phyloP scores from a whole-genome alignment of 2,797 vertebrate species.

The Peromyscus melanophrys region DNA sequence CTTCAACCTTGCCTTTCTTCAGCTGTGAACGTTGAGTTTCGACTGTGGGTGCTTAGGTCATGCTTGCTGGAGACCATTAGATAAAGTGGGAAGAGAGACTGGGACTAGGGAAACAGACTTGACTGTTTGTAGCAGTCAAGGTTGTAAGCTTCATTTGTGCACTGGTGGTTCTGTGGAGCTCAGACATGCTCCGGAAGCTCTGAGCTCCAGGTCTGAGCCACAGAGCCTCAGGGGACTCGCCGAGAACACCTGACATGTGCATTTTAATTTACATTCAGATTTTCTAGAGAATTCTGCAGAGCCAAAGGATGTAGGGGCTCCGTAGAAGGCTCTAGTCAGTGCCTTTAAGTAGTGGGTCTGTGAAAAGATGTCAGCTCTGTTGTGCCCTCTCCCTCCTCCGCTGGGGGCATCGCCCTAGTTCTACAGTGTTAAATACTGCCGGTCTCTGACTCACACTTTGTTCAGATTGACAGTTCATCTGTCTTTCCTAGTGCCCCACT shows the following conservation, averaged over 20 bases:
- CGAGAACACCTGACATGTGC: not conserved
- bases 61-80: slow-evolving; percentile 49
- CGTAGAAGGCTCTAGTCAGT: not conserved
- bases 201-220: not conserved
- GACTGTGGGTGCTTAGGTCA: slow-evolving; percentile 13
- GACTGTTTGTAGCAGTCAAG: not conserved
- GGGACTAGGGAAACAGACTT: not conserved
- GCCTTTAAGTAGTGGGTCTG: not conserved
- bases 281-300: not conserved
- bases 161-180: not conserved
- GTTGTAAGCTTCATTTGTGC: not conserved
- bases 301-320: not conserved
- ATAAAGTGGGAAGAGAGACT: not conserved
- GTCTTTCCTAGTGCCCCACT: not conserved
- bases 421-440: not conserved
- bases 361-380: not conserved
- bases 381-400: not conserved
- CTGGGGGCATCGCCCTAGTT: not conserved
- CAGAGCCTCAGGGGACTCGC: not conserved
- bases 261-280: slow-evolving; percentile 31
- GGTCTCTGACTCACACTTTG: not conserved
- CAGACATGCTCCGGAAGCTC: not conserved
- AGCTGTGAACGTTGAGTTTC: not conserved
- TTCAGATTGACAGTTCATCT: not conserved
- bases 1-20: slow-evolving; percentile 18